phyloP scores from a whole-genome alignment of 2,888 invertebrate genomes.

The Aelia acuminata region DNA sequence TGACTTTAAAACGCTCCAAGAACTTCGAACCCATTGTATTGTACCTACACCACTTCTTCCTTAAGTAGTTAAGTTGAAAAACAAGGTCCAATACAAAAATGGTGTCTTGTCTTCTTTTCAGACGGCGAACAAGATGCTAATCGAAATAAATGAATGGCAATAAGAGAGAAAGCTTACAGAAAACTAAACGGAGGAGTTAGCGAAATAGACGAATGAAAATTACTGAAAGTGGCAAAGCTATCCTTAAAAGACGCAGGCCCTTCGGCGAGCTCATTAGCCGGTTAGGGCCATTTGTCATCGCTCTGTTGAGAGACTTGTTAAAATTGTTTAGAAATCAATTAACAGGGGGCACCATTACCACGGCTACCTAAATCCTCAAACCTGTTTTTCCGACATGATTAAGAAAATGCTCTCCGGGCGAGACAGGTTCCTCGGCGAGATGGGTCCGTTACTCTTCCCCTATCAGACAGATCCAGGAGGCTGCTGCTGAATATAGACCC shows the following conservation, averaged over 20 bases:
- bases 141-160: neutral
- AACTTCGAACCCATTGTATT: no score
- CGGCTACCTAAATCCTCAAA: conserved; percentile 34
- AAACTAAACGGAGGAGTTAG: neutral
- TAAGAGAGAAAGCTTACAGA: neutral
- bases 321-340: conserved; percentile 42
- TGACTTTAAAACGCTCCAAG: no score
- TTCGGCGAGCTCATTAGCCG: neutral
- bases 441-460: conserved; percentile 32
- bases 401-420: neutral
- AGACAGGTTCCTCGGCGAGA: conserved; percentile 10
- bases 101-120: no score
- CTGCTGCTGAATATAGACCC: neutral
- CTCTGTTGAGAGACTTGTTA: conserved; percentile 37
- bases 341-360: conserved; percentile 28
- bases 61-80: no score
- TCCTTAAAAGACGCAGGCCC: neutral
- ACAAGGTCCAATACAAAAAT: no score
- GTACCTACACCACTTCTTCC: no score
- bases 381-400: conserved; percentile 40
- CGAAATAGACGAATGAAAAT: neutral
- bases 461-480: conserved; percentile 36
- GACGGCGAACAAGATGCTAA: no score
- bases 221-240: neutral
- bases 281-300: conserved; percentile 22